Base-by-base conservation (phyloP, 2,113 vertebrate species). In the Emydura subglobosa region DNA sequence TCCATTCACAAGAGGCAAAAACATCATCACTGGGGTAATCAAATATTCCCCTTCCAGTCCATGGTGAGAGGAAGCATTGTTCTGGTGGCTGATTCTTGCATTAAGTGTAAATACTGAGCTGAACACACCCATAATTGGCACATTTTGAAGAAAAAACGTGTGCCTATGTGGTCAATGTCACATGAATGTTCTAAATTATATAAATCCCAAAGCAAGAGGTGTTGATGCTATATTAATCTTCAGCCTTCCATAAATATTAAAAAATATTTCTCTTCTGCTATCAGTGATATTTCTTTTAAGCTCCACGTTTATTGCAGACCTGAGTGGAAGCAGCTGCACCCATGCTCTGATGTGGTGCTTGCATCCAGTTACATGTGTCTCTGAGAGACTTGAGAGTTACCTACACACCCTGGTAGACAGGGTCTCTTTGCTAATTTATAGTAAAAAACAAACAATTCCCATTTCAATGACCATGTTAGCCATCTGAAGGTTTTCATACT, bases 111-210 rank as follows among this genome's bases (percentile, higher is more conserved):
- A 24, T 82, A 76, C 88, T 87, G 83, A 96, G 79, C 87, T 72
- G 81, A 90, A 21, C 65, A 85, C 42, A 10, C 14, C 82, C 72
- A 34, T 83, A 86, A 25, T 57, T 51, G 85, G 93, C 50, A 6
- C 59, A 82, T 74, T 89, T 61, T 79, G 83, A 54, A 84, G 53
- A 91, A 79, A 53, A 93, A 94, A 94, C 25, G 5, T 16, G 55
- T 94, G 92, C 82, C 87, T 92, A 92, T 97, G 78, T 94, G 93
- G 96, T 96, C 97, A 95, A 61, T 91, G 96, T 92, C 74, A 44
- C 89, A 89, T 85, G 87, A 89, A 91, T 53, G 47, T 29, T 88
- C 57, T 31, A 54, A 90, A 79, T 96, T 97, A 95, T 1, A 1
- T 83, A 95, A 96, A 92, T 82, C 80, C 29, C 85, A 68, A 85